phyloP scores from a whole-genome alignment of 2,113 vertebrate species.

The Dryoscopus gambensis region DNA sequence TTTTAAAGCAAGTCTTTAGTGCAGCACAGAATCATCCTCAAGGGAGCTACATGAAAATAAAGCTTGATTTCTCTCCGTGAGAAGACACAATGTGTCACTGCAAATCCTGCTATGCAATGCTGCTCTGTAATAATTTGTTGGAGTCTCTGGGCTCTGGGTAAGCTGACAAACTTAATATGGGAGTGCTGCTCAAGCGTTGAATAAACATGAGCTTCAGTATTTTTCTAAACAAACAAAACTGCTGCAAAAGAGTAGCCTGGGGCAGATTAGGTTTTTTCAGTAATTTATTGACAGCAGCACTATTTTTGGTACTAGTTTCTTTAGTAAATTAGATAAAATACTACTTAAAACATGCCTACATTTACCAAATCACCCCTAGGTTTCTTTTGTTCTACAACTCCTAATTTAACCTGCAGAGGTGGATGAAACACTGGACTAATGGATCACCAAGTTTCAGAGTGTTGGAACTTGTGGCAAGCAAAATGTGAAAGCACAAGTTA shows the following conservation, averaged over 20 bases:
- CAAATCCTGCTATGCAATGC: not conserved
- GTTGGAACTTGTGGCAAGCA: not conserved
- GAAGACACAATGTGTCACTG: not conserved
- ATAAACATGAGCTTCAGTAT: not conserved
- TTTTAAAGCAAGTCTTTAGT: not conserved
- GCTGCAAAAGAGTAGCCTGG: not conserved
- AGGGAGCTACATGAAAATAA: not conserved
- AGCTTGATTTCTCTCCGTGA: not conserved
- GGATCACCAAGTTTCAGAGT: not conserved
- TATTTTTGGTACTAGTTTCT: not conserved
- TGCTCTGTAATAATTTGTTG: not conserved
- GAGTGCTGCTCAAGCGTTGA: not conserved
- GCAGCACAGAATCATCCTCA: not conserved
- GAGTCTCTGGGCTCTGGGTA: not conserved
- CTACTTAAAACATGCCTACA: not conserved
- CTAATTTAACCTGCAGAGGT: not conserved
- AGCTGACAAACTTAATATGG: not conserved
- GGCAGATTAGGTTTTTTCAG: not conserved
- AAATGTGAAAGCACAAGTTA: not conserved
- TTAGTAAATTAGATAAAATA: not conserved
- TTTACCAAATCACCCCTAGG: not conserved
- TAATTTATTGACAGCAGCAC: not conserved
- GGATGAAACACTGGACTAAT: not conserved
- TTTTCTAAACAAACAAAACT: not conserved
- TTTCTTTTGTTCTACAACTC: not conserved